A percentile compares a stretch with the other conserved stretches of the same genome.
These are phyloP conservation scores for Neosilurus mollespiculum DNA, from an alignment of 2,797 vertebrate species.

Conservation along the genomic window DNA sequence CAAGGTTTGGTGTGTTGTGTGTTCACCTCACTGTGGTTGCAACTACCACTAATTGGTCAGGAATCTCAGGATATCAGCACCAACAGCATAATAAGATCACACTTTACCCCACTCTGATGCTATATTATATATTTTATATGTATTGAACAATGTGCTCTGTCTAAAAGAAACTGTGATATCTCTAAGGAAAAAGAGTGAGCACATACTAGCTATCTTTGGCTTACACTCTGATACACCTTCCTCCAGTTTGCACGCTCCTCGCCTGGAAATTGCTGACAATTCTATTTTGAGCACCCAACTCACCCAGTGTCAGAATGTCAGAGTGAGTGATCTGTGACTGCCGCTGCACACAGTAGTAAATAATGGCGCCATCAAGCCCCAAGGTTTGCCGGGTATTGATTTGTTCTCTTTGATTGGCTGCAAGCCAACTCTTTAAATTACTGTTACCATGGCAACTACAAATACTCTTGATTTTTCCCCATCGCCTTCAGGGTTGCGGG, in stretches of 20 bases:
- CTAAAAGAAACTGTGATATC: conserved; percentile 1
- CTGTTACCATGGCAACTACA: conserved; percentile 70
- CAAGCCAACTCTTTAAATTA: conserved; percentile 75
- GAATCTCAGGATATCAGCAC: neutral
- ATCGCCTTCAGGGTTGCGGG: conserved; percentile 41
- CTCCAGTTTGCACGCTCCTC: conserved; percentile 7
- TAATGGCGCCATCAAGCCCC: conserved; percentile 69
- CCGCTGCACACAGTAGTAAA: conserved; percentile 76
- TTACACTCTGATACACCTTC: conserved; percentile 5
- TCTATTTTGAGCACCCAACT: conserved; percentile 71
- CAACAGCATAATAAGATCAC: neutral
- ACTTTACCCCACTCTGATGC: neutral
- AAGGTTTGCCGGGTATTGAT: conserved; percentile 70
- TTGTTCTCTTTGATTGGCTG: conserved; percentile 69
- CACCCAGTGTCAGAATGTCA: conserved; percentile 75
- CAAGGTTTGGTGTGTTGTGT: neutral
- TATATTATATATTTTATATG: neutral
- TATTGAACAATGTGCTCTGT: neutral
- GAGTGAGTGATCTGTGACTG: conserved; percentile 83
- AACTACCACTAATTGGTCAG: neutral
- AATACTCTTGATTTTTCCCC: conserved; percentile 54
- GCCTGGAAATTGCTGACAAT: conserved; percentile 67
- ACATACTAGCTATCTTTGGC: conserved; percentile 18
- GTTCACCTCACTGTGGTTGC: neutral
- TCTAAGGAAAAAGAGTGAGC: conserved; percentile 3